Evolutionary conservation across 2,797 vertebrate species (phyloP).

Genomic region (Halcyon leucocephala): DNA sequence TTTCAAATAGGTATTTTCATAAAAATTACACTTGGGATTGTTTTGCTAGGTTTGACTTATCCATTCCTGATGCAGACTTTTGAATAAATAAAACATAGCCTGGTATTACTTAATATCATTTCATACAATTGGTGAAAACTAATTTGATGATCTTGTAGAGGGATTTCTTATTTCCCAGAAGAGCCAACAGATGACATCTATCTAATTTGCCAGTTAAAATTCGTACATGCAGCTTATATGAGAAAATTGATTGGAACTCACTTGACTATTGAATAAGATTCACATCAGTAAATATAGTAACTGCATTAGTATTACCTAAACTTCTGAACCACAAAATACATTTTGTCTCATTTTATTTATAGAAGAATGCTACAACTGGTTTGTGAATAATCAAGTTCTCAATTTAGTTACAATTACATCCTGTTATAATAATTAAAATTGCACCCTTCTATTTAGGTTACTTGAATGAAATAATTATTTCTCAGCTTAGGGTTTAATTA

Average conservation of each 20-base stretch:
- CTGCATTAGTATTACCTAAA: conserved; percentile 56
- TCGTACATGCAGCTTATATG: conserved; percentile 49
- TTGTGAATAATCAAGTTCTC: conserved; percentile 74
- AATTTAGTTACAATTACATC: conserved; percentile 68
- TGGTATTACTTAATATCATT: background rate
- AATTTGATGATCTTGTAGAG: conserved; percentile 43
- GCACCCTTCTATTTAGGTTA: conserved; percentile 45
- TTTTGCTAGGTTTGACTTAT: background rate
- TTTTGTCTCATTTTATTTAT: conserved; percentile 68
- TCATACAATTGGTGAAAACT: conserved; percentile 44
- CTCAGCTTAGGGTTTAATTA: conserved; percentile 43
- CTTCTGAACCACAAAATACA: conserved; percentile 61
- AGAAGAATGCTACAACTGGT: conserved; percentile 69
- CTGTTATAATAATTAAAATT: conserved; percentile 73
- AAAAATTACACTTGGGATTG: background rate
- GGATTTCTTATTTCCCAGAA: conserved; percentile 65
- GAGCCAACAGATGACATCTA: conserved; percentile 55
- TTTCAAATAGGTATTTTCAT: background rate
- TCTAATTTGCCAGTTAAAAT: conserved; percentile 77
- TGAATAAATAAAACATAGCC: conserved; percentile 40
- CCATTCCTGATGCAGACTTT: background rate
- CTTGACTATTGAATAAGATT: conserved; percentile 71
- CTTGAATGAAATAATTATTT: conserved; percentile 68
- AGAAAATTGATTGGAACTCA: conserved; percentile 69
- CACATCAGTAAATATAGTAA: conserved; percentile 73